Evolutionary conservation across 92 coral and sea anemone genomes (phyloP), one percentile per base, ranked within the genome.

Genomic region (Palythoa grandis): DNA sequence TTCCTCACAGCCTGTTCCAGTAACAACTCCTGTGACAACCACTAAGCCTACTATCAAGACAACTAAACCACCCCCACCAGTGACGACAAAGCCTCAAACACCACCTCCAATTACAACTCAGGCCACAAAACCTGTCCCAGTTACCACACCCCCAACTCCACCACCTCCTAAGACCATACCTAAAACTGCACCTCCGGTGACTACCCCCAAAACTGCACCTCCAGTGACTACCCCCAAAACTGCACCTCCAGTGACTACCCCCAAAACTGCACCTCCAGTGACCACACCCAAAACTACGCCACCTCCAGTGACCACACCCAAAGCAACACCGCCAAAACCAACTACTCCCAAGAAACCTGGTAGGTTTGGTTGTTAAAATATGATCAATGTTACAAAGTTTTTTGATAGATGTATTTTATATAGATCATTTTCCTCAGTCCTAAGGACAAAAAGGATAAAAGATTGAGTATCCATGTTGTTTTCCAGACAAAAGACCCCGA

Each of bases 1-100:
- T 25, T 9, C 65, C 5, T 80, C n/a, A n/a, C 85, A 80, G 85
- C 85, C 85, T 7, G 48, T 65, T 7, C 83, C 68, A 58, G 83
- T 60, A 52, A 78, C 83, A 37, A 77, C 11, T 25, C 48, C 72
- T 3, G 53, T 17, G 13, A 58, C 83, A 39, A 94, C 92, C 94
- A 94, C 98, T 85, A 96, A 76, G 95, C 95, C 98, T 88, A 91
- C 99, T 88, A 89, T 93, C 97, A 96, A 95, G 72, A 89, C 92
- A 39, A 78, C 89, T 3, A 57, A 76, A 43, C 67, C 82, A 2
- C 91, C 84, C 37, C 29, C 63, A 52, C 43, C 78, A 6, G 56
- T 76, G 4, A 76, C 72, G 53, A 85, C 11, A 7, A 47, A 57
- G 12, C n/a, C 65, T 29, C n/a, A 19, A 19, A 61, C 68, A 19